phyloP scores from a whole-genome alignment of 2,797 vertebrate genomes.

The Lycodopsis pacificus region DNA sequence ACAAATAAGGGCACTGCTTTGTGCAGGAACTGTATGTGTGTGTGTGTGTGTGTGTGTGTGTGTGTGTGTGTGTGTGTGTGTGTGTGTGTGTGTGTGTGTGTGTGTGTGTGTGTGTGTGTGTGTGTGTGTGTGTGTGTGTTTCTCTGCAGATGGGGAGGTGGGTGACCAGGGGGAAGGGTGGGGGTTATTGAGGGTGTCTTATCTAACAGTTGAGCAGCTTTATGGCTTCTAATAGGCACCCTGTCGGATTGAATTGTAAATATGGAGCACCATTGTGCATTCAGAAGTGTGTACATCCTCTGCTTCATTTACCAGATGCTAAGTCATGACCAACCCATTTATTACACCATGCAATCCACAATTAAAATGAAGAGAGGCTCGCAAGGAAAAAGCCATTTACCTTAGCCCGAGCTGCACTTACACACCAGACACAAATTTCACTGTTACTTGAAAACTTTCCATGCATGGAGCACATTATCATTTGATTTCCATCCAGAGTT shows the following conservation, averaged over 20 bases:
- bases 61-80: constrained; percentile 7
- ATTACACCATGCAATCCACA: constrained; percentile 79
- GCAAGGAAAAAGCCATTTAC: constrained; percentile 75
- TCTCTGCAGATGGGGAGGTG: background rate
- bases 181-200: constrained; percentile 70
- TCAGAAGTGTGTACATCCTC: constrained; percentile 77
- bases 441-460: constrained; percentile 81
- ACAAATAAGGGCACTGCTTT: background rate
- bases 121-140: constrained; percentile 7
- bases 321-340: constrained; percentile 79
- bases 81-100: constrained; percentile 23
- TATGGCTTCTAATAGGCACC: constrained; percentile 76
- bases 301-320: constrained; percentile 81
- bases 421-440: constrained; percentile 79
- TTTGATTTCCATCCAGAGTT: constrained; percentile 85
- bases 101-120: constrained; percentile 19
- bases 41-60: constrained; percentile 21
- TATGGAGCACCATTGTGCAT: constrained; percentile 79
- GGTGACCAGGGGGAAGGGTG: background rate
- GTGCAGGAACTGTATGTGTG: constrained; percentile 15
- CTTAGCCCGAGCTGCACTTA: constrained; percentile 65
- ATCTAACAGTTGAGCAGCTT: constrained; percentile 79
- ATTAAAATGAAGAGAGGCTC: constrained; percentile 79
- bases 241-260: constrained; percentile 82
- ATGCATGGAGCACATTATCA: constrained; percentile 85